Evolutionary conservation across 2,888 invertebrate species (phyloP).

Genomic region (Hirtodrosophila duncani): DNA sequence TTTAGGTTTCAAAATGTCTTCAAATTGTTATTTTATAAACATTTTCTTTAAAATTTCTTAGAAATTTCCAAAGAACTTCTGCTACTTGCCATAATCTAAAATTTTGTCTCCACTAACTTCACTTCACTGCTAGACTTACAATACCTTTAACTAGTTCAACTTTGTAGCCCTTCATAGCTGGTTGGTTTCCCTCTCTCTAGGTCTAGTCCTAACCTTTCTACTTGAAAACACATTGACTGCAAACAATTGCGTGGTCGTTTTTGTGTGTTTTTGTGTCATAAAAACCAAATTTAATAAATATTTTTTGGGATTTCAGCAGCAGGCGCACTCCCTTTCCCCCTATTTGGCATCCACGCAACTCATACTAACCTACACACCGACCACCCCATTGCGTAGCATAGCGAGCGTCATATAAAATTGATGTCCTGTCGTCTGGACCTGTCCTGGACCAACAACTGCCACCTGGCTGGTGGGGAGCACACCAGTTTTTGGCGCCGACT

Average conservation of each 20-base stretch:
- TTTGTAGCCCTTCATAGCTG: too few relatives aligned
- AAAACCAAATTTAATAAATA: slow-evolving; percentile 64
- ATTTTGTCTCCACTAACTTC: too few relatives aligned
- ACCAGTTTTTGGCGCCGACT: not conserved
- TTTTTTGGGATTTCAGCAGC: slow-evolving; percentile 35
- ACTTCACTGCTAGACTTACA: too few relatives aligned
- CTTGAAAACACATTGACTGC: slow-evolving; percentile 29
- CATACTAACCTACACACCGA: not conserved
- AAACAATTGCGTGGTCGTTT: slow-evolving; percentile 50
- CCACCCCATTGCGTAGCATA: slow-evolving; percentile 17
- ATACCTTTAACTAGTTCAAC: too few relatives aligned
- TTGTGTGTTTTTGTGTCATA: slow-evolving; percentile 38
- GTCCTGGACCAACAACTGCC: slow-evolving; percentile 3
- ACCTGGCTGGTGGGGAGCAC: slow-evolving; percentile 10
- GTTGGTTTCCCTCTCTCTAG: too few relatives aligned
- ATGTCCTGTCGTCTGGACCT: slow-evolving; percentile 55
- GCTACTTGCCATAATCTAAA: too few relatives aligned
- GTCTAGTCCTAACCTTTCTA: slow-evolving; percentile 3
- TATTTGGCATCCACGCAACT: too few relatives aligned
- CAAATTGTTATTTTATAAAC: too few relatives aligned
- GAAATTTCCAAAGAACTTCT: too few relatives aligned
- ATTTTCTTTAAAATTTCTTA: too few relatives aligned
- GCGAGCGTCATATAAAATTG: slow-evolving; percentile 61
- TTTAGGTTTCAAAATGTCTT: too few relatives aligned
- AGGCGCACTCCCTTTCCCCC: too few relatives aligned